Evolutionary conservation across 2,797 vertebrate genomes (phyloP).

Genomic region (Poecilia gillii): DNA sequence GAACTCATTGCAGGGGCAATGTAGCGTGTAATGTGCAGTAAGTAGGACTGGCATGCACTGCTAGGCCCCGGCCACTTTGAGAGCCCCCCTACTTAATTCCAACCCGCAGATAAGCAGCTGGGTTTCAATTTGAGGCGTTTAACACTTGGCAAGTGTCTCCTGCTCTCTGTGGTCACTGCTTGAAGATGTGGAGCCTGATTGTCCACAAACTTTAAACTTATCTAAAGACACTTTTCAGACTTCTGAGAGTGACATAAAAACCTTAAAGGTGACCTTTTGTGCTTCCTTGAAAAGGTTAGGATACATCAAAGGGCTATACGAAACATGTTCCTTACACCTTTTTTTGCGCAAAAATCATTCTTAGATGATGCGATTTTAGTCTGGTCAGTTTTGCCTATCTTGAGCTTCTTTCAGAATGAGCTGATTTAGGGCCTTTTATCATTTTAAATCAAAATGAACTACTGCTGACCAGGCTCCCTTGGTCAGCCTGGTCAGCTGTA

Average conservation of each 20-base stretch:
- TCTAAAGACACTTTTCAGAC: conserved; percentile 39
- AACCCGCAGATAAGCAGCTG: conserved; percentile 84
- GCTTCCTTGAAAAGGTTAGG: too few species aligned
- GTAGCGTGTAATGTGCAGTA: conserved; percentile 87
- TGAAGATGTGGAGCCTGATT: conserved; percentile 61
- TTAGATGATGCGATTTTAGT: too few species aligned
- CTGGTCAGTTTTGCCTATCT: too few species aligned
- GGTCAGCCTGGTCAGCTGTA: too few species aligned
- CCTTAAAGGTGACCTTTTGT: background rate
- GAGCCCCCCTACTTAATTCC: conserved; percentile 80
- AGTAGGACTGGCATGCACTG: conserved; percentile 86
- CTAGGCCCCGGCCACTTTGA: conserved; percentile 82
- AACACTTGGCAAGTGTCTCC: conserved; percentile 77
- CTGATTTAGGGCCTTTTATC: too few species aligned
- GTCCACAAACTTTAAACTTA: conserved; percentile 58
- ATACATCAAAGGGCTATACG: too few species aligned
- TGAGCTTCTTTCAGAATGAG: too few species aligned
- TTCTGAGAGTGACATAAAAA: conserved; percentile 17
- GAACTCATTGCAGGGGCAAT: conserved; percentile 85
- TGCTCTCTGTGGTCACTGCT: conserved; percentile 69
- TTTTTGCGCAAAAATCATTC: too few species aligned
- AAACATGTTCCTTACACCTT: too few species aligned
- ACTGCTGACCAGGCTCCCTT: too few species aligned
- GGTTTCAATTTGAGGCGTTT: conserved; percentile 83
- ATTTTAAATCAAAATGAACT: too few species aligned